These are phyloP conservation scores for Dendrolimus houi DNA, from an alignment of 2,888 invertebrate genomes.

Conservation along the genomic window DNA sequence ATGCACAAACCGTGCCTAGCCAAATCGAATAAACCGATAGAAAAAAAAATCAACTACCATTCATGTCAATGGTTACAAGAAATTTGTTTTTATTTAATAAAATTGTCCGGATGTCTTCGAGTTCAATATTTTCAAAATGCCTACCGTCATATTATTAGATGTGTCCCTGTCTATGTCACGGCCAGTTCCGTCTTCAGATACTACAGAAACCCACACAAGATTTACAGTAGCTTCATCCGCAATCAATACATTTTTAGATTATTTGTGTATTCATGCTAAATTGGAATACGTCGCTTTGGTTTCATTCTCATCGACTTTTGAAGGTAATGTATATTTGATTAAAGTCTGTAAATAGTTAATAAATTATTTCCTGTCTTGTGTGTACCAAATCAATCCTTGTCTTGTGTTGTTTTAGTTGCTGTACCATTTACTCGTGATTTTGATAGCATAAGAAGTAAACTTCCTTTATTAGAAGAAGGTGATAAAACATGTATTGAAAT, in stretches of 20 bases:
- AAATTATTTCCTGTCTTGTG: no score
- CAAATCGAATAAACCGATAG: no score
- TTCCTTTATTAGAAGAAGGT: conserved; percentile 86
- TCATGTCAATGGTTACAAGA: no score
- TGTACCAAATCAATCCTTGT: no score
- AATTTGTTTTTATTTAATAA: no score
- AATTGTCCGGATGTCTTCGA: no score
- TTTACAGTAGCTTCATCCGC: conserved; percentile 51
- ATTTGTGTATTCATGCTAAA: conserved; percentile 53
- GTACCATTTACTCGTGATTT: conserved; percentile 94
- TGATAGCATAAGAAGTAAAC: conserved; percentile 84
- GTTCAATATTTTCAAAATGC: conserved; percentile 38
- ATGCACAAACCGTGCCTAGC: no score
- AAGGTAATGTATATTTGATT: conserved; percentile 34
- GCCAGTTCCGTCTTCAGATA: conserved; percentile 50
- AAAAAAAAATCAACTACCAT: no score
- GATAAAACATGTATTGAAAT: conserved; percentile 91
- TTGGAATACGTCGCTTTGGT: conserved; percentile 62
- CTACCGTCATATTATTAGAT: conserved; percentile 58
- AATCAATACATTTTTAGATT: conserved; percentile 61
- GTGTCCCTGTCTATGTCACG: conserved; percentile 66
- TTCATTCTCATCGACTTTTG: conserved; percentile 56
- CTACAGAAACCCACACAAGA: conserved; percentile 53
- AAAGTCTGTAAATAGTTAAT: neutral
- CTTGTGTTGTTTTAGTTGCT: conserved; percentile 64